Conservation (phyloP, 2,888 invertebrate genomes). For the Mactromeris polynyma region DNA sequence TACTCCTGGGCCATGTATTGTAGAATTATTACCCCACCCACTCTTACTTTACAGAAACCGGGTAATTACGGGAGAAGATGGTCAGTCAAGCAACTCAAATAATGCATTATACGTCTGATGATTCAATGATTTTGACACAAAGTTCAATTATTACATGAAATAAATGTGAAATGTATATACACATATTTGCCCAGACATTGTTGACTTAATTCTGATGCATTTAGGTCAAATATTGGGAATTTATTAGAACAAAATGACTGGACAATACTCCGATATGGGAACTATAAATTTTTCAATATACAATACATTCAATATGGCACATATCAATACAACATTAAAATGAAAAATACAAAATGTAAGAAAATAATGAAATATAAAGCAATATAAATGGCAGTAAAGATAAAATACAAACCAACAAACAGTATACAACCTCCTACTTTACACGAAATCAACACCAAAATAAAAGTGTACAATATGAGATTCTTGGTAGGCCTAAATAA, state of each 20-base stretch:
- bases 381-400: conserved; percentile 17
- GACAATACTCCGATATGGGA: neutral
- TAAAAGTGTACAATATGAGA: neutral
- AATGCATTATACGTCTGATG: neutral
- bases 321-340: conserved; percentile 33
- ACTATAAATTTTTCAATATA: conserved; percentile 8
- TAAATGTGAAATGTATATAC: neutral
- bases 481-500: too few species aligned
- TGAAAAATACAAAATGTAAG: conserved; percentile 39
- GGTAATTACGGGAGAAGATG: too few species aligned
- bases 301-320: conserved; percentile 16
- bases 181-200: neutral
- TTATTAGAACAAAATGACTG: neutral
- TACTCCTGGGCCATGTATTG: too few species aligned
- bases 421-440: neutral
- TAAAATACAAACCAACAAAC: conserved; percentile 3
- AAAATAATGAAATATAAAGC: conserved; percentile 31
- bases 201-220: neutral
- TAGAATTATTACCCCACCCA: too few species aligned
- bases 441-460: conserved; percentile 2
- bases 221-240: neutral
- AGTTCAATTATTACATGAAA: neutral
- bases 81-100: too few species aligned
- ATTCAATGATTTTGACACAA: neutral
- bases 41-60: too few species aligned